phyloP scores from a whole-genome alignment of 2,797 vertebrate species.

The Lutra lutra region DNA sequence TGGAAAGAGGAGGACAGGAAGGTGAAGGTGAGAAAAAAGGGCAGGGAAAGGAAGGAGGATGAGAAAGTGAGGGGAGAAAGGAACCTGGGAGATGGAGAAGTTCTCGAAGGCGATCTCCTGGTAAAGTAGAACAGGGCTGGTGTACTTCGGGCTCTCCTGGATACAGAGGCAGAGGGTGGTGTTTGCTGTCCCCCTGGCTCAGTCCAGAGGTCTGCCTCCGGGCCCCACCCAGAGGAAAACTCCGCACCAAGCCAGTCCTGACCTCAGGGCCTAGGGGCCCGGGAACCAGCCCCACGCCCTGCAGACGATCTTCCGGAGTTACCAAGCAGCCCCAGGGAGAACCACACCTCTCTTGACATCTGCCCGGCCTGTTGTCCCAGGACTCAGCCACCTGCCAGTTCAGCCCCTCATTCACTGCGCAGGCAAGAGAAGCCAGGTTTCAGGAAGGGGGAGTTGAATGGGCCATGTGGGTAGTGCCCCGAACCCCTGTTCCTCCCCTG shows the following conservation, averaged over 20 bases:
- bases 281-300: slow-evolving; percentile 54
- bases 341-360: slow-evolving; percentile 62
- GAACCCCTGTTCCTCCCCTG: not conserved
- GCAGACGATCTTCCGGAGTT: slow-evolving; percentile 66
- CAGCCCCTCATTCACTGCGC: not conserved
- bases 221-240: slow-evolving; percentile 60
- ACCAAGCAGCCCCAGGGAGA: slow-evolving; percentile 66
- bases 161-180: not conserved
- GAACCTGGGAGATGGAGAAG: not conserved
- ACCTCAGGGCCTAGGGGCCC: slow-evolving; percentile 69
- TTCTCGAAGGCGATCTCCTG: not conserved
- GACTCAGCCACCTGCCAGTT: slow-evolving; percentile 19
- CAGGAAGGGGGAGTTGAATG: not conserved
- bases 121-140: not conserved
- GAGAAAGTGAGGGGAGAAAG: not conserved
- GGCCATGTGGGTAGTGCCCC: not conserved
- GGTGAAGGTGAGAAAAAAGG: not conserved
- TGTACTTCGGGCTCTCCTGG: not conserved
- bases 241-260: slow-evolving; percentile 64
- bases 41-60: not conserved
- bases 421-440: slow-evolving; percentile 4
- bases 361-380: not conserved
- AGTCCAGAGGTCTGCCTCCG: not conserved
- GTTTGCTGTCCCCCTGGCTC: not conserved
- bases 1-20: not conserved